Base-by-base conservation (phyloP, 2,797 vertebrate genomes). In the Sciaenops ocellatus region DNA sequence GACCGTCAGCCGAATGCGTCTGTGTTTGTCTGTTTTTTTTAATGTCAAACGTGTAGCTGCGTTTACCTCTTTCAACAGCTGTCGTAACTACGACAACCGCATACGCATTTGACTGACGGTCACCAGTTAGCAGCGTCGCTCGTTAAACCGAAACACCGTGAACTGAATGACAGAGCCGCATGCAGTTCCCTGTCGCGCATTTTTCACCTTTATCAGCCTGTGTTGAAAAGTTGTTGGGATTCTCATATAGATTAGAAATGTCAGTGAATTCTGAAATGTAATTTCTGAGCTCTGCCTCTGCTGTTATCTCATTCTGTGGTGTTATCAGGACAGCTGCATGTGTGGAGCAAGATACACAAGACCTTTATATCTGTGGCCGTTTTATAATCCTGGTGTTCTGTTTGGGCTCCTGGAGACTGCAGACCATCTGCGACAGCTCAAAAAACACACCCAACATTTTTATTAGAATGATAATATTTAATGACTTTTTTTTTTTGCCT, bases 281-380 rank as follows among this genome's bases (percentile, higher is more conserved):
- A 57, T 65, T 68, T 30, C 20, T 50, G n/a, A 46, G 56, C 60
- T 42, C 28, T 60, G 34, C 28, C 42, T 71, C 15, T 59, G 28
- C 55, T 9, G 68, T 86, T 81, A 87, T 86, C 87, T 84, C 12
- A 1, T 5, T 20, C 42, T 44, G 50, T 18, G 55, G 17, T 41
- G 16, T 66, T 90, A 86, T 89, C 90, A 73, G 66, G 22, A 81
- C 52, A 54, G 78, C 61, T 76, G 74, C 83, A 73, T 18, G 48
- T 50, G 44, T 63, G 59, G 11, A 57, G 61, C 34, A 20, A 47
- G 57, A 54, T 13, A 48, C 46, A 18, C 34, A 15, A 4, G 5
- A 4, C 18, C 24, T 26, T 65, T 76, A 83, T 79, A 72, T 73
- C 20, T 34, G 1, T 18, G 46, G 12, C 3, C 52, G 6, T 56